phyloP scores from a whole-genome alignment of 2,797 vertebrate species.

The Arvicola amphibius region DNA sequence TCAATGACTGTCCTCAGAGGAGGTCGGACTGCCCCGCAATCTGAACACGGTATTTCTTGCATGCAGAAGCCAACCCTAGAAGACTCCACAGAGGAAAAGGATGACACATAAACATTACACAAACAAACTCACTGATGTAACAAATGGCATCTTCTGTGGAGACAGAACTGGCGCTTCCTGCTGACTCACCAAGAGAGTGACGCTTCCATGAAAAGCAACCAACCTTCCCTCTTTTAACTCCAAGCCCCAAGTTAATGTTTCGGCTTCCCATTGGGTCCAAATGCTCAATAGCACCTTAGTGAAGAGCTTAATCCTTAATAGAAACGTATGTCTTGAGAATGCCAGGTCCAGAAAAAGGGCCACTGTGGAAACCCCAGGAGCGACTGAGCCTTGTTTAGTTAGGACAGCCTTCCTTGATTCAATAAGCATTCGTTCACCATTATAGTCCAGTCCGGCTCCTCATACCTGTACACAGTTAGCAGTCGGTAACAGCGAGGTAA shows the following conservation, averaged over 20 bases:
- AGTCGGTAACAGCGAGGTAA: not conserved
- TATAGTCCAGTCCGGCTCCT: not conserved
- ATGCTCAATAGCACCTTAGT: not conserved
- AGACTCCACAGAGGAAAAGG: not conserved
- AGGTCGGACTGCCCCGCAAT: not conserved
- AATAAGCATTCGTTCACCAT: not conserved
- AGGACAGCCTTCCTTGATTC: not conserved
- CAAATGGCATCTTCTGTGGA: not conserved
- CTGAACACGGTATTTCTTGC: constrained; percentile 33
- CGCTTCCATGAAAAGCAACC: constrained; percentile 47
- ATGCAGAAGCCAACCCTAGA: not conserved
- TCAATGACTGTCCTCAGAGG: not conserved
- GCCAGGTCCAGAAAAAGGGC: not conserved
- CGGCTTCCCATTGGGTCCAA: not conserved
- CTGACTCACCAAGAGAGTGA: constrained; percentile 22
- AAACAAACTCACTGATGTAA: not conserved
- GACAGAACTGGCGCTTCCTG: constrained; percentile 60
- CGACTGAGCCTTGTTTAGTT: not conserved
- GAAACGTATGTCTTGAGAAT: not conserved
- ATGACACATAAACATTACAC: not conserved
- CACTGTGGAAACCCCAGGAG: not conserved
- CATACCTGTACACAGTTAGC: not conserved
- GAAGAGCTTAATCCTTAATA: not conserved
- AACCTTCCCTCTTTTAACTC: constrained; percentile 60
- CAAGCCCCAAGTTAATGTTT: not conserved